Percentiles rank a stretch among this genome's conserved stretches.
Conservation (phyloP, 1,140 invertebrate species). For the Rhynchophorus ferrugineus region DNA sequence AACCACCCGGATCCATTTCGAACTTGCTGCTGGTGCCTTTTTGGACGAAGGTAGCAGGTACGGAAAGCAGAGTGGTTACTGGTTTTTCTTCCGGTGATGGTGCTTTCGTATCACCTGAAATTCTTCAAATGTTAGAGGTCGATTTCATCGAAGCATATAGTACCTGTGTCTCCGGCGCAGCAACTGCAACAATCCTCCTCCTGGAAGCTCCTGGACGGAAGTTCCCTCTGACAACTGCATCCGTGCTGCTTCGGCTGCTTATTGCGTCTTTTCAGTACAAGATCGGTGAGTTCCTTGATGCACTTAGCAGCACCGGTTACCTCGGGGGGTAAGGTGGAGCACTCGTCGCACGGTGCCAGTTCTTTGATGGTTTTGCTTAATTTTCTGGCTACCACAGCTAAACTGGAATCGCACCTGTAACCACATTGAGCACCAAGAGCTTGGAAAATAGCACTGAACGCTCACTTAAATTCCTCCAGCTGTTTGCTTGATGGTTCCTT, state of each 20-base stretch:
- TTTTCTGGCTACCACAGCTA: conserved; percentile 30
- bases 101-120: no score
- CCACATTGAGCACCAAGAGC: background rate
- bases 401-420: conserved; percentile 17
- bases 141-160: no score
- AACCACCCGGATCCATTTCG: background rate
- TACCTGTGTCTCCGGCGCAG: conserved; percentile 12
- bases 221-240: conserved; percentile 5
- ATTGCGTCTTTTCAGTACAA: conserved; percentile 20
- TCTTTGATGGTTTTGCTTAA: conserved; percentile 29
- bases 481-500: background rate
- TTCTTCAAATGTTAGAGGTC: no score
- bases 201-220: background rate
- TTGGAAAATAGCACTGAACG: background rate
- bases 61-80: conserved; percentile 9
- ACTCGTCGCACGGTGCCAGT: conserved; percentile 24
- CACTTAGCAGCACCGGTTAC: conserved; percentile 23
- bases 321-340: conserved; percentile 24
- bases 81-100: conserved; percentile 2
- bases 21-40: conserved; percentile 15
- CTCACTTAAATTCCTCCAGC: conserved; percentile 8
- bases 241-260: background rate
- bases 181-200: conserved; percentile 16
- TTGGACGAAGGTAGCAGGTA: conserved; percentile 8
- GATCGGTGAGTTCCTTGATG: conserved; percentile 29